Base-by-base conservation (phyloP, 2,888 invertebrate genomes). In the Achlya flavicornis region DNA sequence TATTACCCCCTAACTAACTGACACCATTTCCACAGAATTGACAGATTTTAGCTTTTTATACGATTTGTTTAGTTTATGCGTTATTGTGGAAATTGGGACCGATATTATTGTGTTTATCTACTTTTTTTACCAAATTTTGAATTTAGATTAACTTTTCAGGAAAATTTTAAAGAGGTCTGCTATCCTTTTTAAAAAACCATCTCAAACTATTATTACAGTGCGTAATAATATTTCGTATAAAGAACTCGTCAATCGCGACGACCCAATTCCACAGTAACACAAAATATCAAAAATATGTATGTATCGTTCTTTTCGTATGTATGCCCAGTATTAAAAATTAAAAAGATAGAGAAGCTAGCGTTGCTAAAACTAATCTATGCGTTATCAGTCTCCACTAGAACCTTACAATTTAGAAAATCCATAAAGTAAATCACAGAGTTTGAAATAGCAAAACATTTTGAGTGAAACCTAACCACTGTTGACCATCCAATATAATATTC, bases 341-440 rank as follows among this genome's bases (percentile, higher is more conserved):
- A 85, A 88, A 86, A 87, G 86, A 89, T 84, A 90, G 89, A 91
- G 91, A 93, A 92, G 93, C 93, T 93, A 93, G 93, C 93, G 92
- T 88, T 86, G 93, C 93, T 93, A 93, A 92, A 93, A 92, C 93
- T 93, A 92, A 91, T 91, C 92, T 93, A 93, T 87, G 92, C 92
- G 89, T 87, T 92, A 92, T 93, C 93, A 93, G 93, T 93, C 93
- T 93, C 93, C 92, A 91, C 91, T 93, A 93, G 89, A 91, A 91
- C 84, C 93, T 93, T 93, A 93, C 81, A 92, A 92, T 93, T 92
- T 93, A 93, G 92, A 92, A 88, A 90, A 91, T 91, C 88, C 91
- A 87, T 92, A 93, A 93, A 90, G 88, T 91, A 92, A 93, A 93
- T 93, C 93, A 93, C 93, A 93, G 93, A 91, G 89, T 90, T 88